These are phyloP conservation scores for Serilophus lunatus DNA, from an alignment of 2,113 vertebrate genomes.

Conservation along the genomic window DNA sequence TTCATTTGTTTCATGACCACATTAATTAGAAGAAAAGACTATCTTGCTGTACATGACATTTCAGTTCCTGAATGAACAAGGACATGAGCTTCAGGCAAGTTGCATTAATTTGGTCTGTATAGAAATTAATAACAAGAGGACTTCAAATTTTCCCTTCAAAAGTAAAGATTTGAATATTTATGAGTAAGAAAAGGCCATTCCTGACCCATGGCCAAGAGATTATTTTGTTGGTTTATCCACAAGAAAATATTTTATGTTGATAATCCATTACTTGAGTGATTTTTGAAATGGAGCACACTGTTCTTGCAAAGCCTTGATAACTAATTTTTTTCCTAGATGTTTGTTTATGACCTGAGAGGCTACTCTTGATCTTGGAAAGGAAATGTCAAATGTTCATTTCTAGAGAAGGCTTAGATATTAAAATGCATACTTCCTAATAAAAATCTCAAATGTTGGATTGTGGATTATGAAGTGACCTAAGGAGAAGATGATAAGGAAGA, in stretches of 20 bases:
- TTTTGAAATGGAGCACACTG: not conserved
- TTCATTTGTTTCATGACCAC: slow-evolving; percentile 13
- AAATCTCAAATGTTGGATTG: not conserved
- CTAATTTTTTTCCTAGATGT: not conserved
- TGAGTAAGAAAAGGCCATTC: slow-evolving; percentile 14
- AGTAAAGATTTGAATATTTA: slow-evolving; percentile 10
- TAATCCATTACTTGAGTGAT: not conserved
- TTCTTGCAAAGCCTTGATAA: not conserved
- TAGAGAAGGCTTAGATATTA: not conserved
- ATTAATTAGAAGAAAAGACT: slow-evolving; percentile 46
- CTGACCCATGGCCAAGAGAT: not conserved
- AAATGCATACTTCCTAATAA: not conserved
- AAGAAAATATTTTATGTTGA: not conserved
- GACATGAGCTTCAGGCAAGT: slow-evolving; percentile 28
- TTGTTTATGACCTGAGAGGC: not conserved
- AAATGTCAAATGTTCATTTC: not conserved
- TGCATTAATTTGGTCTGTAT: not conserved
- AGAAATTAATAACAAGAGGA: slow-evolving; percentile 38
- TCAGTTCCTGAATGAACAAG: slow-evolving; percentile 35
- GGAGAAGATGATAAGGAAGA: not conserved
- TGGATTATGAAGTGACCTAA: not conserved
- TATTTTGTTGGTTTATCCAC: not conserved
- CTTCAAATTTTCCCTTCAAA: not conserved
- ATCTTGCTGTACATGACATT: slow-evolving; percentile 17
- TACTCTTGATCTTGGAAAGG: not conserved